A percentile compares a stretch with the other conserved stretches of the same genome.
phyloP scores from a whole-genome alignment of 1,140 invertebrate genomes.

The Hermatobates lingyangjiaoensis region DNA sequence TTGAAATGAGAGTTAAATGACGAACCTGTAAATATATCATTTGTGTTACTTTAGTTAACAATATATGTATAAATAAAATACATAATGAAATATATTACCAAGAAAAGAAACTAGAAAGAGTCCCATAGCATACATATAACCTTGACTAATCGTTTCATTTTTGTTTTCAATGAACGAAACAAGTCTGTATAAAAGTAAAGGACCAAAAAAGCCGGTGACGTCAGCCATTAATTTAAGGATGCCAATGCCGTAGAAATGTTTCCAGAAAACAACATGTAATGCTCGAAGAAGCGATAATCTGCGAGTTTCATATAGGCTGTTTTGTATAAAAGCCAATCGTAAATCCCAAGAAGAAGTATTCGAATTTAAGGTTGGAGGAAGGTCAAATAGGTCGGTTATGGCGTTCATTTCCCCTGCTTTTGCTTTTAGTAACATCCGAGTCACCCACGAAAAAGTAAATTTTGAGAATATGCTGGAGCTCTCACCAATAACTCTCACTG shows the following conservation, averaged over 20 bases:
- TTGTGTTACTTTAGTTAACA: no score
- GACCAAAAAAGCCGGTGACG: conserved; percentile 64
- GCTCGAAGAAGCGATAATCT: conserved; percentile 41
- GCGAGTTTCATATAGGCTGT: conserved; percentile 6
- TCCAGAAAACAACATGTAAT: conserved; percentile 64
- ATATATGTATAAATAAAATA: conserved; percentile 1
- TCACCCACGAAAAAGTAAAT: conserved; percentile 72
- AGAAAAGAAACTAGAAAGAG: conserved; percentile 46
- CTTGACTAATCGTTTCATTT: conserved; percentile 38
- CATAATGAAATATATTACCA: conserved; percentile 24
- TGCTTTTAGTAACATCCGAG: conserved; percentile 68
- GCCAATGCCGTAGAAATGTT: conserved; percentile 76
- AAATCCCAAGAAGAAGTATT: conserved; percentile 35
- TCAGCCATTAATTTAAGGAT: conserved; percentile 72
- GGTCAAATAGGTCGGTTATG: conserved; percentile 65
- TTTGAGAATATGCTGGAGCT: conserved; percentile 40
- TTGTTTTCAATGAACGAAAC: conserved; percentile 63
- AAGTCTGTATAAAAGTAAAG: conserved; percentile 66
- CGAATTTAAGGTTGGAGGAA: conserved; percentile 51
- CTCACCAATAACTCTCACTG: conserved; percentile 65
- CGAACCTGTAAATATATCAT: no score
- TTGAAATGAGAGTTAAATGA: conserved; percentile 87
- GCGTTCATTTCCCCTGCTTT: conserved; percentile 45
- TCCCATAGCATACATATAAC: conserved; percentile 61
- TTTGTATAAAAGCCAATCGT: conserved; percentile 26